These are phyloP conservation scores for Corythucha ciliata DNA, from an alignment of 2,888 invertebrate genomes.

Conservation along the genomic window DNA sequence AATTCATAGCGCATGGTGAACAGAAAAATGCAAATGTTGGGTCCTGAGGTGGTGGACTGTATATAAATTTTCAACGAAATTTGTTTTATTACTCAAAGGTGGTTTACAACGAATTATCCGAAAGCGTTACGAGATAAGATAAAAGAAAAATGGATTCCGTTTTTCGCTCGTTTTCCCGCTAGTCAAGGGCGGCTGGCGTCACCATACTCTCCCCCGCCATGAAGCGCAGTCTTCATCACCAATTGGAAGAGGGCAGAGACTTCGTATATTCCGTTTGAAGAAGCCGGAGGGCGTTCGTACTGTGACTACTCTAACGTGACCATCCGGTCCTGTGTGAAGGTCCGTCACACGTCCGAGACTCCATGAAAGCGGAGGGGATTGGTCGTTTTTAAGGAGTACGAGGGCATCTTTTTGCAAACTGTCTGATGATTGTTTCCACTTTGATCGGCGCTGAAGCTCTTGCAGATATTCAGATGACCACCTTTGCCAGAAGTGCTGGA, in stretches of 20 bases:
- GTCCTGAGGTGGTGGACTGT: too few species aligned
- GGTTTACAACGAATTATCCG: too few species aligned
- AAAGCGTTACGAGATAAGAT: too few species aligned
- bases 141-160: too few species aligned
- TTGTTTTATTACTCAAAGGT: too few species aligned
- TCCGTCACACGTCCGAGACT: constrained; percentile 2
- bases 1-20: too few species aligned
- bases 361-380: constrained; percentile 11
- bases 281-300: constrained; percentile 6
- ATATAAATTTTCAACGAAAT: too few species aligned
- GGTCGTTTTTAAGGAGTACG: constrained; percentile 16
- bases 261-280: constrained; percentile 12
- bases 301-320: constrained; percentile 9
- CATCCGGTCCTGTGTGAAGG: constrained; percentile 9
- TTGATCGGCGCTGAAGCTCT: constrained; percentile 7
- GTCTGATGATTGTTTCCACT: constrained; percentile 1
- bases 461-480: constrained; percentile 12
- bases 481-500: constrained; percentile 15
- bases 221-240: too few species aligned
- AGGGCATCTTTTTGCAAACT: constrained; percentile 1
- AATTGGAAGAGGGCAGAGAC: constrained; percentile 14
- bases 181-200: too few species aligned
- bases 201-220: too few species aligned
- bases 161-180: too few species aligned
- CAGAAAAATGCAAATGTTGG: too few species aligned